These are phyloP conservation scores for Schrankia costaestrigalis DNA, from an alignment of 2,888 invertebrate genomes.

Conservation along the genomic window DNA sequence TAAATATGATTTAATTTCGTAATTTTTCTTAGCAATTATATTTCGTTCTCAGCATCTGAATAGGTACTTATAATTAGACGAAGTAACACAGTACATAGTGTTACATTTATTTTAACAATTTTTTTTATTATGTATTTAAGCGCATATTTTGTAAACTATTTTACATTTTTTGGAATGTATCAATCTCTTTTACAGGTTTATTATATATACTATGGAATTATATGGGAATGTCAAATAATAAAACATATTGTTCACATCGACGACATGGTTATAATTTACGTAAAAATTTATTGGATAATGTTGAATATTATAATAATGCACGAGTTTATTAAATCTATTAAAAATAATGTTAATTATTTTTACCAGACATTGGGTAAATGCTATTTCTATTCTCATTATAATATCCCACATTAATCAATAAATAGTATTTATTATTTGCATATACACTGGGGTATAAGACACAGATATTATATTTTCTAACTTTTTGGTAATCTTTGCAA, in stretches of 20 bases:
- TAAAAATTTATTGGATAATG: slow-evolving; percentile 15
- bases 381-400: too few relatives aligned
- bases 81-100: slow-evolving; percentile 65
- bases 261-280: slow-evolving; percentile 34
- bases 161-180: slow-evolving; percentile 67
- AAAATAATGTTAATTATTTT: too few relatives aligned
- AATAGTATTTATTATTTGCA: slow-evolving; percentile 17
- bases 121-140: slow-evolving; percentile 67
- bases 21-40: slow-evolving; percentile 80
- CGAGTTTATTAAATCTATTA: neutral
- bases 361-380: too few relatives aligned
- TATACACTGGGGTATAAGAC: slow-evolving; percentile 30
- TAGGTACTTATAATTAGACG: slow-evolving; percentile 74
- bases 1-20: slow-evolving; percentile 81
- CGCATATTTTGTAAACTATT: slow-evolving; percentile 65
- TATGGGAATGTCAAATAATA: slow-evolving; percentile 55
- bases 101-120: slow-evolving; percentile 57
- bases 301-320: slow-evolving; percentile 18
- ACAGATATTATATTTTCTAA: slow-evolving; percentile 24
- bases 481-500: slow-evolving; percentile 12
- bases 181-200: slow-evolving; percentile 45
- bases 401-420: neutral
- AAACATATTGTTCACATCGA: slow-evolving; percentile 39
- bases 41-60: slow-evolving; percentile 77
- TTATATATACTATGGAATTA: slow-evolving; percentile 41